Evolutionary conservation across 1,140 invertebrate species (phyloP).

Genomic region (Nasonia vitripennis): DNA sequence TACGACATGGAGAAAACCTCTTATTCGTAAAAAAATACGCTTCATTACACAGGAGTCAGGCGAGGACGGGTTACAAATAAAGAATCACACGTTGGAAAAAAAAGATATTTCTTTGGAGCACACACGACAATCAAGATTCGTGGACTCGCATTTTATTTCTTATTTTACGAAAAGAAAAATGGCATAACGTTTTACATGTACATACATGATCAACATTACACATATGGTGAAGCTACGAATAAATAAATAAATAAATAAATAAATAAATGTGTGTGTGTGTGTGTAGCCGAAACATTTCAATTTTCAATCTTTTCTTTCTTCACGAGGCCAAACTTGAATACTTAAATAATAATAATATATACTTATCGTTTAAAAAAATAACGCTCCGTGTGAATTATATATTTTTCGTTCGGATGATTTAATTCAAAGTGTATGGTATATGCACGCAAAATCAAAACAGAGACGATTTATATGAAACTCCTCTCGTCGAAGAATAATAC

Average conservation of each 20-base stretch:
- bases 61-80: not conserved
- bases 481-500: no score
- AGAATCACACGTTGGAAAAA: not conserved
- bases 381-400: not conserved
- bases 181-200: not conserved
- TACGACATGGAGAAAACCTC: not conserved
- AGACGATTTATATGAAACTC: no score
- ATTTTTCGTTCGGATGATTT: no score
- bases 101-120: constrained; percentile 1
- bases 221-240: not conserved
- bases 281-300: constrained; percentile 26
- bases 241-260: not conserved
- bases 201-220: not conserved
- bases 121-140: not conserved
- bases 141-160: constrained; percentile 38
- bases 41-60: not conserved
- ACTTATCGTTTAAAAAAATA: constrained; percentile 25
- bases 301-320: constrained; percentile 36
- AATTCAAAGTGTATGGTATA: no score
- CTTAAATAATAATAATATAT: not conserved
- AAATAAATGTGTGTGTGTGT: not conserved
- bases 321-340: constrained; percentile 28
- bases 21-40: not conserved
- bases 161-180: constrained; percentile 33
- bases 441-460: no score